Percentiles rank a stretch among this genome's conserved stretches.
Conservation (phyloP, 2,888 invertebrate genomes). For the Tupiocoris notatus region DNA sequence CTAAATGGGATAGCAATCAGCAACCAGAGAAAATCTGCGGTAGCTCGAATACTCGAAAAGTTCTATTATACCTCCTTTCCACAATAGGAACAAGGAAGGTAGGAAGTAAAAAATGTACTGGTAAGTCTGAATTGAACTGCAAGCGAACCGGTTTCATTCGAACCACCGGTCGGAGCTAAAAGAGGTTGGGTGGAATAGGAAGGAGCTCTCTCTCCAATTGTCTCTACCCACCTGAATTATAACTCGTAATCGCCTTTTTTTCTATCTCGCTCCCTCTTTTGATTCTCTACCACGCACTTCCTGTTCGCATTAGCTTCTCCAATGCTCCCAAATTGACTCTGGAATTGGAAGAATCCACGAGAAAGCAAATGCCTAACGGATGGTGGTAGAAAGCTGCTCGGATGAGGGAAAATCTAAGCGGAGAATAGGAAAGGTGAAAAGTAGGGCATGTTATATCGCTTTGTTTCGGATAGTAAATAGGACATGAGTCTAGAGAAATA, state of each 20-base stretch:
- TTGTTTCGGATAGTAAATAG: too few relatives aligned
- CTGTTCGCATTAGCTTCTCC: constrained; percentile 6
- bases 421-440: too few relatives aligned
- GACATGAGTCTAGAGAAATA: too few relatives aligned
- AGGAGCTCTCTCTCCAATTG: constrained; percentile 5
- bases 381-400: too few relatives aligned
- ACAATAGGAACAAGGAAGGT: not conserved
- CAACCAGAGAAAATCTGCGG: not conserved
- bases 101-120: not conserved
- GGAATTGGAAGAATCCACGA: constrained; percentile 20
- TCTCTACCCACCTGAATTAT: constrained; percentile 19
- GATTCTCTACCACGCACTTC: not conserved
- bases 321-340: constrained; percentile 19
- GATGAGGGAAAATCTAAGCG: too few relatives aligned
- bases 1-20: not conserved
- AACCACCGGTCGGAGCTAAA: not conserved
- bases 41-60: not conserved
- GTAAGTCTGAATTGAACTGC: not conserved
- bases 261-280: not conserved
- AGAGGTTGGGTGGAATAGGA: not conserved
- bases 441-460: too few relatives aligned
- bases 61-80: not conserved
- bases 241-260: constrained; percentile 8
- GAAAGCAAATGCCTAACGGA: not conserved
- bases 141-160: not conserved